Evolutionary conservation across 1,140 invertebrate species (phyloP).

Genomic region (Wasmannia auropunctata): DNA sequence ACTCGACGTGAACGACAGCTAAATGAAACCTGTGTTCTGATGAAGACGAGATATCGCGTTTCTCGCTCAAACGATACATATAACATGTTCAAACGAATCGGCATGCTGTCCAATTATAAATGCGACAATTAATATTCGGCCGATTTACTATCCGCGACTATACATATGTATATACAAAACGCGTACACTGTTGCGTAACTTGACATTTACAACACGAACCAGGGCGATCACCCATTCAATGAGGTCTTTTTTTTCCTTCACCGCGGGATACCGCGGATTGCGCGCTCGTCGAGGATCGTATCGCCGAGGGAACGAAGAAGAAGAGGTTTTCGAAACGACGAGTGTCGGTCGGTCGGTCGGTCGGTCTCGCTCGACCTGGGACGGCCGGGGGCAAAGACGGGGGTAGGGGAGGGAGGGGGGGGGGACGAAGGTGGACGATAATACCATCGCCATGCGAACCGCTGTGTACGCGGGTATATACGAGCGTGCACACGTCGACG

Average conservation of each 20-base stretch:
- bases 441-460: conserved; percentile 3
- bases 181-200: background rate
- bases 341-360: background rate
- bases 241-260: conserved; percentile 10
- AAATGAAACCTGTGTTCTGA: background rate
- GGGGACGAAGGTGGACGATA: conserved; percentile 27
- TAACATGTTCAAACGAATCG: too few relatives aligned
- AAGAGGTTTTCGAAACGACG: conserved; percentile 42
- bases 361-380: background rate
- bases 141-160: background rate
- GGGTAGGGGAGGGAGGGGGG: background rate
- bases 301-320: background rate
- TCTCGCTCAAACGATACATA: background rate
- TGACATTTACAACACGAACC: conserved; percentile 25
- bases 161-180: background rate
- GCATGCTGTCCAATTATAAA: too few relatives aligned
- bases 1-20: background rate
- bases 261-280: background rate
- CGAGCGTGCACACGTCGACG: background rate
- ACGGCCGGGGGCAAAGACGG: background rate
- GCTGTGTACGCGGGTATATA: background rate
- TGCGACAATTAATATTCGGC: background rate
- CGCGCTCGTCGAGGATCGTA: conserved; percentile 7
- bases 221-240: background rate
- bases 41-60: background rate